phyloP scores from a whole-genome alignment of 2,888 invertebrate species.

The Drosophila demipolita region DNA sequence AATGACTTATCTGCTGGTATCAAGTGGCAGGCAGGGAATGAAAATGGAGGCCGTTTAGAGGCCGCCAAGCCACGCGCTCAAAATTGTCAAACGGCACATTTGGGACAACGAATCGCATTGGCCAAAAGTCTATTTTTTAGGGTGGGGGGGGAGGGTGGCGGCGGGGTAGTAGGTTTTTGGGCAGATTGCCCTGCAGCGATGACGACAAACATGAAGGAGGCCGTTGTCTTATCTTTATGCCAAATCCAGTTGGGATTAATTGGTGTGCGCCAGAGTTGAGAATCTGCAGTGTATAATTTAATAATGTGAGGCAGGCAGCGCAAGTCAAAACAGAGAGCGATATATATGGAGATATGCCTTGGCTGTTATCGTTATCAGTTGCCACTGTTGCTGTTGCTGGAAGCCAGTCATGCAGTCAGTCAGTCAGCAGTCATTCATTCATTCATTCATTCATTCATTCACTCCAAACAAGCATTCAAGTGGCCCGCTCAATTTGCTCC shows the following conservation, averaged over 20 bases:
- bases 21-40: conserved; percentile 75
- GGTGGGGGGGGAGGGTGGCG: not conserved
- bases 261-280: conserved; percentile 61
- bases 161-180: conserved; percentile 10
- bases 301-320: conserved; percentile 68
- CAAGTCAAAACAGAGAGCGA: conserved; percentile 9
- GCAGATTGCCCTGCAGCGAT: conserved; percentile 64
- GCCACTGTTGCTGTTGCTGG: conserved; percentile 16
- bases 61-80: conserved; percentile 66
- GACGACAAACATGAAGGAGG: conserved; percentile 37
- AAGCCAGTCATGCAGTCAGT: conserved; percentile 30
- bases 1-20: conserved; percentile 83
- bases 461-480: conserved; percentile 66
- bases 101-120: conserved; percentile 27
- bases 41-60: conserved; percentile 51
- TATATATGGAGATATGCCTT: conserved; percentile 7
- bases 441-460: conserved; percentile 40
- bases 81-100: conserved; percentile 73
- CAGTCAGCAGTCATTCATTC: conserved; percentile 35
- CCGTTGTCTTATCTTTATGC: conserved; percentile 76
- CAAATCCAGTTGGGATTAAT: conserved; percentile 81
- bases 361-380: conserved; percentile 66
- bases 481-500: conserved; percentile 78
- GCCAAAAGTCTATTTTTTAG: conserved; percentile 11
- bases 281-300: conserved; percentile 75